These are phyloP conservation scores for Chromobotia macracanthus DNA, from an alignment of 2,797 vertebrate genomes.

Conservation along the genomic window DNA sequence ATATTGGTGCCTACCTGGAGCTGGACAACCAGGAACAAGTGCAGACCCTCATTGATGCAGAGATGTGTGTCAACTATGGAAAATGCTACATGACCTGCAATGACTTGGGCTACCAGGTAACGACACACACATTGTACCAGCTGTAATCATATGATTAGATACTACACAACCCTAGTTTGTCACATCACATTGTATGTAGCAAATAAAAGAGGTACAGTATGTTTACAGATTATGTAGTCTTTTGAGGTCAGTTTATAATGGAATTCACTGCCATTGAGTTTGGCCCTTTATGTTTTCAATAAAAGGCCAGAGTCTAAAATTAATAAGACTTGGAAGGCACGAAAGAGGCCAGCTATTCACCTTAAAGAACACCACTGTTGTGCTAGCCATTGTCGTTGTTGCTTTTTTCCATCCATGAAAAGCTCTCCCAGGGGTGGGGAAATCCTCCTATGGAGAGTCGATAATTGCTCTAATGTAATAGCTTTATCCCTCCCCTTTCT, in stretches of 20 bases:
- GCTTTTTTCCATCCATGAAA: constrained; percentile 30
- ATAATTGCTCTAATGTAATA: constrained; percentile 61
- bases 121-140: constrained; percentile 14
- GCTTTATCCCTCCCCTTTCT: constrained; percentile 52
- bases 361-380: constrained; percentile 26
- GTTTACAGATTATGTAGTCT: constrained; percentile 18
- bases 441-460: constrained; percentile 51
- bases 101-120: constrained; percentile 96
- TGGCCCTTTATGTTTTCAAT: not conserved
- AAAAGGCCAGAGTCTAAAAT: constrained; percentile 1
- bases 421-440: constrained; percentile 46
- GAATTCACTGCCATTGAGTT: not conserved
- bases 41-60: constrained; percentile 86
- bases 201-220: not conserved
- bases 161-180: too few relatives aligned
- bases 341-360: constrained; percentile 7
- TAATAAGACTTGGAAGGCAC: not conserved
- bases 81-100: constrained; percentile 91
- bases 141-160: not conserved
- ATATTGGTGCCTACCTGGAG: constrained; percentile 87
- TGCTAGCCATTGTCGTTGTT: constrained; percentile 33
- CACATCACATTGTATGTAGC: not conserved
- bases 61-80: constrained; percentile 97
- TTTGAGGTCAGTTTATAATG: not conserved
- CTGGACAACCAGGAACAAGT: constrained; percentile 86